Conservation (phyloP, 2,113 vertebrate species). For the Lates calcarifer region DNA sequence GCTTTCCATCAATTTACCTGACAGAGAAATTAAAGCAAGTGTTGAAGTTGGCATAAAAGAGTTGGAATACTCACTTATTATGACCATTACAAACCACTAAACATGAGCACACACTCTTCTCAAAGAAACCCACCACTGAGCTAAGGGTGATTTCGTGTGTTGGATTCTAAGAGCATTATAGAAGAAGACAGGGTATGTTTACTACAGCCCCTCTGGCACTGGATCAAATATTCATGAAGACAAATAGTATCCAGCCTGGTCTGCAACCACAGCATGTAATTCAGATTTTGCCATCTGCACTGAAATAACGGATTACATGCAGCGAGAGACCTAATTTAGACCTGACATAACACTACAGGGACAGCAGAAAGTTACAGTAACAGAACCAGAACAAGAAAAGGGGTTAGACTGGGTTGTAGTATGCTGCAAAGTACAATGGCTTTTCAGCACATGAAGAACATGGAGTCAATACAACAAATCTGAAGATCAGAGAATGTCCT, state of each 20-base stretch:
- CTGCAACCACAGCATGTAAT: conserved; percentile 69
- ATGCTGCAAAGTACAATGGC: neutral
- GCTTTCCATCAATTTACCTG: conserved; percentile 32
- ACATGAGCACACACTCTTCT: conserved; percentile 8
- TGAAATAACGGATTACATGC: conserved; percentile 69
- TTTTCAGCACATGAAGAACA: neutral
- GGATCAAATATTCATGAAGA: conserved; percentile 84
- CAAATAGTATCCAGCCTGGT: conserved; percentile 76
- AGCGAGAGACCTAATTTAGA: conserved; percentile 59
- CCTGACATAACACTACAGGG: conserved; percentile 34
- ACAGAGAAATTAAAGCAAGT: conserved; percentile 33
- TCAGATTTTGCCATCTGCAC: conserved; percentile 72
- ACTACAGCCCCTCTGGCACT: conserved; percentile 71
- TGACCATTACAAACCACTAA: conserved; percentile 15
- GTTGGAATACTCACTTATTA: conserved; percentile 37
- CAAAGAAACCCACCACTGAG: conserved; percentile 33
- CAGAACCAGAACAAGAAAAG: neutral
- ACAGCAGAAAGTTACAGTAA: conserved; percentile 27
- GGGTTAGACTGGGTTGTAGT: neutral
- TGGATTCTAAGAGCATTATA: conserved; percentile 68
- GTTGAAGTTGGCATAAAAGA: conserved; percentile 39
- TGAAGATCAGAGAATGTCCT: neutral
- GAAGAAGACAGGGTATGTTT: conserved; percentile 71
- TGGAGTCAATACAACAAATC: neutral
- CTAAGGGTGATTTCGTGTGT: conserved; percentile 46